Percentiles rank a stretch among this genome's conserved stretches.
Conservation (phyloP, 1,140 invertebrate genomes). For the Diorhabda carinulata region DNA sequence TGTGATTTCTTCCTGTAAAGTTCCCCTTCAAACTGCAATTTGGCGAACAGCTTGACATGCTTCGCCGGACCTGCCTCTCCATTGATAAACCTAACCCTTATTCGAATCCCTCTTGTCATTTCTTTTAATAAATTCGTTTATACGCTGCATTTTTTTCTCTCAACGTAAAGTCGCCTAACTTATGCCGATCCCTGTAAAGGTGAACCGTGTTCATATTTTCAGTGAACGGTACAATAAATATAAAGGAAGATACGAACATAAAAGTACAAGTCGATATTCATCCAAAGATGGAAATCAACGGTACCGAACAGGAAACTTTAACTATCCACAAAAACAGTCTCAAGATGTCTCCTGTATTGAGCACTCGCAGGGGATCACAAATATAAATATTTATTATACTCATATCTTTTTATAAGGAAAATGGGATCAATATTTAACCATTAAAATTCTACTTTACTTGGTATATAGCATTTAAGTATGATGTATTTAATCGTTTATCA, state of each 20-base stretch:
- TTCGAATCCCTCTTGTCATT: too few relatives aligned
- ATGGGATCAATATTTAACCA: neutral
- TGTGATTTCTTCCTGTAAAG: too few relatives aligned
- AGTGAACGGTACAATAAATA: slow-evolving; percentile 5
- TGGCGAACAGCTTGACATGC: too few relatives aligned
- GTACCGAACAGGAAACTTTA: neutral
- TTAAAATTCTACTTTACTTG: neutral
- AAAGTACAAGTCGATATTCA: slow-evolving; percentile 26
- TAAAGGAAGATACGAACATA: slow-evolving; percentile 16
- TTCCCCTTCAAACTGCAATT: too few relatives aligned
- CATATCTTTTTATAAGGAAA: slow-evolving; percentile 12
- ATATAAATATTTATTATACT: slow-evolving; percentile 23
- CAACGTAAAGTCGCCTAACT: too few relatives aligned
- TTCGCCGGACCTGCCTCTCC: too few relatives aligned
- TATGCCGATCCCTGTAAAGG: too few relatives aligned
- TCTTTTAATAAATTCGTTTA: too few relatives aligned
- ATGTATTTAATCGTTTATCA: slow-evolving; percentile 3
- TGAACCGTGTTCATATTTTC: neutral
- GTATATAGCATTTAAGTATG: neutral
- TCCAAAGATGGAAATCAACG: slow-evolving; percentile 16
- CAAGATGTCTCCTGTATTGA: slow-evolving; percentile 34
- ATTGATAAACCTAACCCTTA: too few relatives aligned
- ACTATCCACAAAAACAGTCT: slow-evolving; percentile 21
- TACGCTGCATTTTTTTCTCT: too few relatives aligned
- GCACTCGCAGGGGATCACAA: slow-evolving; percentile 33